These are phyloP conservation scores for Dicranocentrus wangi DNA, from an alignment of 2,888 invertebrate genomes.

Conservation along the genomic window DNA sequence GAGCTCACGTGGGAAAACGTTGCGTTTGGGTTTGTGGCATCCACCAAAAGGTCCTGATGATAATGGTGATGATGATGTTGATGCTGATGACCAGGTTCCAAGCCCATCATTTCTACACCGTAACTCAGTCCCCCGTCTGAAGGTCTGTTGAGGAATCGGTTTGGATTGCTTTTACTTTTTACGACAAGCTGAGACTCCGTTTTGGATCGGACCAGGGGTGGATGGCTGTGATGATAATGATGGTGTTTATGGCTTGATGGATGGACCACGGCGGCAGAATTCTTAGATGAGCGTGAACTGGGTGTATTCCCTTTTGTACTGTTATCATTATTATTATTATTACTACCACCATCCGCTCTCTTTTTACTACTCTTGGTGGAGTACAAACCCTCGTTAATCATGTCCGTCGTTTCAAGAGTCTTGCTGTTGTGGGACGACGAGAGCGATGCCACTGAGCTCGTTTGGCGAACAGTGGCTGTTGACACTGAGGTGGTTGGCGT, in stretches of 20 bases:
- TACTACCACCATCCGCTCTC: conserved; percentile 14
- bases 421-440: background rate
- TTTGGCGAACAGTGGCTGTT: conserved; percentile 47
- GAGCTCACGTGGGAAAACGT: conserved; percentile 28
- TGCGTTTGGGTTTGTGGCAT: conserved; percentile 46
- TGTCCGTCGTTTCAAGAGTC: conserved; percentile 1
- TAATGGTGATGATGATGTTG: conserved; percentile 26
- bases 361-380: conserved; percentile 31
- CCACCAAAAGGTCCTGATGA: conserved; percentile 54
- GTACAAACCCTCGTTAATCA: conserved; percentile 26
- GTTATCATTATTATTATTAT: conserved; percentile 20
- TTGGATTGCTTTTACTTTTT: conserved; percentile 65
- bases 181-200: conserved; percentile 71
- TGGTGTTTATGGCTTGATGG: conserved; percentile 32
- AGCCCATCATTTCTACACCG: conserved; percentile 53
- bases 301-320: conserved; percentile 32
- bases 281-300: conserved; percentile 20
- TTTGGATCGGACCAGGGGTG: conserved; percentile 68
- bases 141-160: conserved; percentile 44
- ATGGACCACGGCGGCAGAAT: conserved; percentile 22
- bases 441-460: conserved; percentile 27
- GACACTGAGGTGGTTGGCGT: conserved; percentile 15
- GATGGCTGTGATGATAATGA: conserved; percentile 55
- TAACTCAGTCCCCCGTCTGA: conserved; percentile 35
- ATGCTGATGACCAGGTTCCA: conserved; percentile 40